Evolutionary conservation across 2,113 vertebrate species (phyloP), one percentile per base, ranked within the genome.

Genomic region (Platichthys stellatus): DNA sequence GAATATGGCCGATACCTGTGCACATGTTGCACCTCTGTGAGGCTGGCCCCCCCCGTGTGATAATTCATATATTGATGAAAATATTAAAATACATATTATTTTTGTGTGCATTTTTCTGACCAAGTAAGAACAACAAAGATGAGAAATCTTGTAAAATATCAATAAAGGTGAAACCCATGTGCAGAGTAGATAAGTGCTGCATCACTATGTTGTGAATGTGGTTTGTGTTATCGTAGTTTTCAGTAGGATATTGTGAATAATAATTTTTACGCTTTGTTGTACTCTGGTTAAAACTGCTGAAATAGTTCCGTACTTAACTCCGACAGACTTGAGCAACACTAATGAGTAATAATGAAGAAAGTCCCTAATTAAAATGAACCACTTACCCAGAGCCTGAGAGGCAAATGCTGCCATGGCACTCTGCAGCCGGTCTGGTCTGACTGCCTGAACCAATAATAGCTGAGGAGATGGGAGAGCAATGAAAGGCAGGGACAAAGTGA

Each of bases 371-470:
- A 49, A 49, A 18, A 57, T 68, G 21, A 78, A 74, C 68, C n/a
- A 92, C 96, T 95, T 94, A 98, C 97, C 95, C 26, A 98, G 87
- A 14, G 93, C 92, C 88, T 94, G 96, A 77, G 95, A 97, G 0
- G 94, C 95, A 91, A 98, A 99, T 49, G 95, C 84, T 73, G 93
- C 90, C 96, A 99, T 97, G 51, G 97, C 92, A 82, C 96, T 98
- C 88, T 98, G 97, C 1, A 99, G 89, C 72, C 97, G 94, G 87
- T 98, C 97, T 47, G 97, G 97, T 85, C 97, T 91, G 62, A 98
- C 87, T n/a, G 96, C 95, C 84, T 99, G 97, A 31, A 99, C 94
- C 73, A 98, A 92, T 86, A 98, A 92, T 15, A 99, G 93, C 97
- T 95, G 62, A 4, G 21, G 45, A 69, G 21, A 70, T 47, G 14